Conservation (phyloP, 64 coral and sea anemone species). For the Pocillopora damicornis region DNA sequence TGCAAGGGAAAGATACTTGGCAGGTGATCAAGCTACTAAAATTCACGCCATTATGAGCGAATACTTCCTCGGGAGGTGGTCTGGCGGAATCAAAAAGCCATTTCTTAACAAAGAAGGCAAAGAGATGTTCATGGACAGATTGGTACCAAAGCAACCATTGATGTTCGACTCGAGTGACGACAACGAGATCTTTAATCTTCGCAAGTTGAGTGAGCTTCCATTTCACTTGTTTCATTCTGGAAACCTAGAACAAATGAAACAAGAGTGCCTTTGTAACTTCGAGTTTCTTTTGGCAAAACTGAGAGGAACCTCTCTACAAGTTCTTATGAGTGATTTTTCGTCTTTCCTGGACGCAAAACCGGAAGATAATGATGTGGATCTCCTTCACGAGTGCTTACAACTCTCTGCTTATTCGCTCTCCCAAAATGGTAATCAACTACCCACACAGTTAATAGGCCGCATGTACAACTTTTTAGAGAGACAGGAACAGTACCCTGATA, state of each 20-base stretch:
- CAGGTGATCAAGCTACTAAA: constrained; percentile 41
- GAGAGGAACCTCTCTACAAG: constrained; percentile 51
- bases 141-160: constrained; percentile 81
- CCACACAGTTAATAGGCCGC: constrained; percentile 90
- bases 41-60: constrained; percentile 89
- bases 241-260: constrained; percentile 59
- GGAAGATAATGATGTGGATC: constrained; percentile 69
- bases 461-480: constrained; percentile 86
- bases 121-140: constrained; percentile 60
- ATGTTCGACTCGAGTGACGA: constrained; percentile 69
- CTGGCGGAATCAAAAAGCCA: constrained; percentile 70
- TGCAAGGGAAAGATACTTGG: constrained; percentile 77
- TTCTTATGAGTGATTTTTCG: constrained; percentile 71
- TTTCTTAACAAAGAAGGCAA: constrained; percentile 80
- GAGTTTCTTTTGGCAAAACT: constrained; percentile 89
- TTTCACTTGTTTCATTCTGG: constrained; percentile 75
- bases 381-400: constrained; percentile 82
- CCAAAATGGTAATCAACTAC: constrained; percentile 68
- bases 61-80: constrained; percentile 86
- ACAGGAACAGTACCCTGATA: constrained; percentile 58
- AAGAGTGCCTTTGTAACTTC: constrained; percentile 82
- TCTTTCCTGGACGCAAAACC: constrained; percentile 50
- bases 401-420: constrained; percentile 74
- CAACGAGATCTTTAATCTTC: constrained; percentile 80
- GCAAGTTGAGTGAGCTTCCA: constrained; percentile 89